Conservation (phyloP, 2,797 vertebrate species). For the Sylvia borin region DNA sequence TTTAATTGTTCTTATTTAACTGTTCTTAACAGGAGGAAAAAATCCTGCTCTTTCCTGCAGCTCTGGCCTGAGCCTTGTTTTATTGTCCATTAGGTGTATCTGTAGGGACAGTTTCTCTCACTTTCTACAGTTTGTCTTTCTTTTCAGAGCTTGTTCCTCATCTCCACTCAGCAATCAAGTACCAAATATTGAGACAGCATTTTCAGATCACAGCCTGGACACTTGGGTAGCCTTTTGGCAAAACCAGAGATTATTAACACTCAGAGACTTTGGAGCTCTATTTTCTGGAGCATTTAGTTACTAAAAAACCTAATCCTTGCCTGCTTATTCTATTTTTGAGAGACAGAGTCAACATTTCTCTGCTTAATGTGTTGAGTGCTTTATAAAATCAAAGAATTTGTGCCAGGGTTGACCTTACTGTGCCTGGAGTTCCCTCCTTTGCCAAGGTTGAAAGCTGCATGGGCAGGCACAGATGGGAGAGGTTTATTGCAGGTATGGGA, state of each 20-base stretch:
- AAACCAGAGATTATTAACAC: not conserved
- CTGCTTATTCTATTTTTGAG: not conserved
- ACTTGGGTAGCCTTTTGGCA: not conserved
- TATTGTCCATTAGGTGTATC: not conserved
- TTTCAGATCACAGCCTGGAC: not conserved
- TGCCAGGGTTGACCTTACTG: not conserved
- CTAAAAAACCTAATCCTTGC: not conserved
- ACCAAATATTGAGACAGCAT: not conserved
- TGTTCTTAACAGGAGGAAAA: not conserved
- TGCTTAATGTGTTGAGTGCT: not conserved
- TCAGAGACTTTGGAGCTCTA: not conserved
- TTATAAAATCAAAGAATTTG: not conserved
- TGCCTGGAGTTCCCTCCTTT: not conserved
- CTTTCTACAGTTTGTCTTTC: not conserved
- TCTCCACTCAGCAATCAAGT: not conserved
- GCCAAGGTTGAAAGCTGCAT: conserved; percentile 1
- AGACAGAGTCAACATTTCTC: not conserved
- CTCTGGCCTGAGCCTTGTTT: not conserved
- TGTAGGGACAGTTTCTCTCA: not conserved
- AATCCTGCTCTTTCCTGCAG: not conserved
- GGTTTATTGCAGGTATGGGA: conserved; percentile 41
- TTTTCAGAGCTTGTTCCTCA: not conserved
- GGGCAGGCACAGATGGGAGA: conserved; percentile 32
- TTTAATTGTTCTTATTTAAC: not conserved
- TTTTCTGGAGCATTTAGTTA: not conserved